Evolutionary conservation across 2,113 vertebrate species (phyloP).

Genomic region (Mormyrus iriodes): DNA sequence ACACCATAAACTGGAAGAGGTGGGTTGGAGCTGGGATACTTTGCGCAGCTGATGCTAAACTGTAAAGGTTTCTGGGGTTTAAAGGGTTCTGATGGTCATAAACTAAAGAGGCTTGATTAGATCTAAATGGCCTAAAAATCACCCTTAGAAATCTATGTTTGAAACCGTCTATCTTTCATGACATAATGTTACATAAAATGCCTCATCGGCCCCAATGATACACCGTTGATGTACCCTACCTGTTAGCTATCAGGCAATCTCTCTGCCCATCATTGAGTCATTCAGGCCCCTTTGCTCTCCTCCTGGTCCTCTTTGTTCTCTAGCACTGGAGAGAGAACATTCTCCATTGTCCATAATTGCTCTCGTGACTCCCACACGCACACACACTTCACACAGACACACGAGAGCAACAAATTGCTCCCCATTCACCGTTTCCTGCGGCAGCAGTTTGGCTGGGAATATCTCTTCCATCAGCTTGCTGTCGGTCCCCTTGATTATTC

Average conservation of each 20-base stretch:
- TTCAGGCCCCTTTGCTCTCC: not conserved
- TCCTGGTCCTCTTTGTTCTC: not conserved
- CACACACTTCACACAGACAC: conserved; percentile 27
- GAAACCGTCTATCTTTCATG: not conserved
- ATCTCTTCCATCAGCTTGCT: conserved; percentile 60
- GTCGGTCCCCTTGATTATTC: conserved; percentile 64
- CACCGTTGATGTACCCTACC: not conserved
- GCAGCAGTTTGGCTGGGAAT: conserved; percentile 48
- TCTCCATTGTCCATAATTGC: not conserved
- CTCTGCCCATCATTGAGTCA: not conserved
- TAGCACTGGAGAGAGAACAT: not conserved
- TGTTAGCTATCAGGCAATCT: not conserved
- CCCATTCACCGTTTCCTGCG: conserved; percentile 54
- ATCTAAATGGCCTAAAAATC: not conserved
- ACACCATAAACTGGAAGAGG: not conserved
- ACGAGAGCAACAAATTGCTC: conserved; percentile 43
- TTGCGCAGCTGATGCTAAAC: not conserved
- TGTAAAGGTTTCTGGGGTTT: not conserved
- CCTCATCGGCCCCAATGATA: not conserved
- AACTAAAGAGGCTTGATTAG: not conserved
- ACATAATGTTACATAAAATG: not conserved
- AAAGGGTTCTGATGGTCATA: not conserved
- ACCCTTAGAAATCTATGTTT: not conserved
- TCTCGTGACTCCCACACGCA: conserved; percentile 27
- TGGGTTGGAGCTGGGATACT: not conserved